Evolutionary conservation across 1,140 invertebrate genomes (phyloP), one percentile per base, ranked within the genome.

Genomic region (Lasioglossum albipes): DNA sequence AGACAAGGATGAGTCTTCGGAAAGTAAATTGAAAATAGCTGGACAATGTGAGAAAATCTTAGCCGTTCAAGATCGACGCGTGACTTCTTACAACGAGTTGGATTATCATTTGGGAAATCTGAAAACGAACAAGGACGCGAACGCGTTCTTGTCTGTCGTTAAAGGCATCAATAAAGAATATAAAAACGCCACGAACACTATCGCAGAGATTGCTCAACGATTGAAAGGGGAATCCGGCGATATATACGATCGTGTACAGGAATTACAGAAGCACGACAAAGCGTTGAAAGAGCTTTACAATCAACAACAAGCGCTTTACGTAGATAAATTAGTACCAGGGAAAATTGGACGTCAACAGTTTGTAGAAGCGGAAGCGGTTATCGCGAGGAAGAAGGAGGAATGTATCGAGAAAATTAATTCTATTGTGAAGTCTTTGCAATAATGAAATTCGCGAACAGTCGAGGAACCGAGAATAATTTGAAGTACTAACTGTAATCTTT

Each of bases 341-440:
- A 96, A 96, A 91, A 94, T 96, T 78, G 93, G 91, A 71, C 95
- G 96, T 76, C 94, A 94, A 64, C 94, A 94, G 78, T 96, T 96
- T 87, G 90, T 96, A 31, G 96, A 96, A 70, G 91, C 93, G 27
- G 96, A 96, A 80, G 89, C 92, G 52, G 89, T 88, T 36, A 93
- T 95, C 36, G 91, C 92, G 36, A 95, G 94, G 83, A 96, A 96
- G 89, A 95, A 95, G 84, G 95, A 96, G 73, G 96, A 96, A 36
- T 93, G 93, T 72, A 93, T 95, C 49, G 95, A 96, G 68, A 96
- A 96, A 91, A 96, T 96, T 79, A 96, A 96, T 89, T 82, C 92
- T 18, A 93, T 95, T 83, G 83, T 95, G 7, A 94, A 94, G 66
- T 93, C 92, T 59, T 84, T 94, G 27, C 92, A 93, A 41, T 94